Evolutionary conservation across 2,888 invertebrate genomes (phyloP).

Genomic region (Trissolcus japonicus): DNA sequence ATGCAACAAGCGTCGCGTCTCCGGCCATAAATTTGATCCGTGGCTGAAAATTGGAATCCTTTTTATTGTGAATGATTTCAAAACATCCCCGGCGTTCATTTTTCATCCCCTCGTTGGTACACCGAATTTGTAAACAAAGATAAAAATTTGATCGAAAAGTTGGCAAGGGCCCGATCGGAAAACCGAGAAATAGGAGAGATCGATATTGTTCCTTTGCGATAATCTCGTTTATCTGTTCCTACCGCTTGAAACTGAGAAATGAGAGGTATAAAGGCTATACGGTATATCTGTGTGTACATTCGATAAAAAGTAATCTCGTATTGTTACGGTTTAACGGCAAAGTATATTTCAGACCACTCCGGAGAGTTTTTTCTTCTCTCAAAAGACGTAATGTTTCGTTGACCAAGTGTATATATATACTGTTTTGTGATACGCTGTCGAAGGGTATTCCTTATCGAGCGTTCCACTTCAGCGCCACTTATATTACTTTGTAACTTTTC

Average conservation of each 20-base stretch:
- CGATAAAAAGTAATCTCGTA: conserved; percentile 48
- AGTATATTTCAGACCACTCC: conserved; percentile 39
- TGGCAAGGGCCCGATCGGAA: too few species aligned
- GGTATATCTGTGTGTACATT: conserved; percentile 38
- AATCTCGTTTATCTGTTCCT: conserved; percentile 23
- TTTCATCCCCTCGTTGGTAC: too few species aligned
- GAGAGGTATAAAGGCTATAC: conserved; percentile 14
- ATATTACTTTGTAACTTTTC: conserved; percentile 36
- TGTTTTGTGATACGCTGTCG: conserved; percentile 40
- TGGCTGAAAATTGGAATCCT: too few species aligned
- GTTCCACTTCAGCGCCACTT: conserved; percentile 63
- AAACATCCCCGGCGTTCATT: too few species aligned
- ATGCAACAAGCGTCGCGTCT: too few species aligned
- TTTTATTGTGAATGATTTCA: too few species aligned
- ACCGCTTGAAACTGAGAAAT: conserved; percentile 7
- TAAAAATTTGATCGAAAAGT: too few species aligned
- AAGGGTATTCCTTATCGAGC: conserved; percentile 59
- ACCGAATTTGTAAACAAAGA: too few species aligned
- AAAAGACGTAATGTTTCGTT: conserved; percentile 39
- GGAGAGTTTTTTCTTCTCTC: conserved; percentile 29
- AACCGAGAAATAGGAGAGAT: too few species aligned
- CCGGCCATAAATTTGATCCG: too few species aligned
- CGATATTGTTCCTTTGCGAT: conserved; percentile 12
- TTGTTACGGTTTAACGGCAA: conserved; percentile 41
- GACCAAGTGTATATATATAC: conserved; percentile 52